These are phyloP conservation scores for Nudaria mundana DNA, from an alignment of 2,888 invertebrate genomes.

Conservation along the genomic window DNA sequence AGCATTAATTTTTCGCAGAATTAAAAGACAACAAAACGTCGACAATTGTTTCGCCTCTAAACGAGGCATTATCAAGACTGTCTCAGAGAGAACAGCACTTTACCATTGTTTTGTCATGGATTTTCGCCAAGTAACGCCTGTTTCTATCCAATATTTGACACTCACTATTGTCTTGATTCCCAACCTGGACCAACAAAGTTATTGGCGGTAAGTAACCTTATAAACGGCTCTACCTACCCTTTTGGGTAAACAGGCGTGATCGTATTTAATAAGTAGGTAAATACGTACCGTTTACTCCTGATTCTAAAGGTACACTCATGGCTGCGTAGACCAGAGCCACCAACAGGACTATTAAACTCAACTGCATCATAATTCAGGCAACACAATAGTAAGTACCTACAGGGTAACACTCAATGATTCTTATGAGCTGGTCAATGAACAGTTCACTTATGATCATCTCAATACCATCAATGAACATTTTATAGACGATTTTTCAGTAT, in stretches of 20 bases:
- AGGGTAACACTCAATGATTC: conserved; percentile 1
- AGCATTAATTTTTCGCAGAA: too few relatives aligned
- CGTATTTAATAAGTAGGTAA: background rate
- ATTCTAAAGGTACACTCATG: conserved; percentile 41
- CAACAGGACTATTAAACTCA: conserved; percentile 32
- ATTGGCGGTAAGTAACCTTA: too few relatives aligned
- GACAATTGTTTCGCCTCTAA: too few relatives aligned
- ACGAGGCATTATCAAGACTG: too few relatives aligned
- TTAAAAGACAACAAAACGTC: too few relatives aligned
- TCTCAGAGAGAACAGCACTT: too few relatives aligned
- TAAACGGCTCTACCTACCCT: background rate
- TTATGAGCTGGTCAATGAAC: background rate
- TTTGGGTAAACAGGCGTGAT: too few relatives aligned
- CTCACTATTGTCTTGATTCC: too few relatives aligned
- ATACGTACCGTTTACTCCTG: conserved; percentile 31
- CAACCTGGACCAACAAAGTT: too few relatives aligned
- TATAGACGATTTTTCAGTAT: conserved; percentile 23
- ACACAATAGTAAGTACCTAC: background rate
- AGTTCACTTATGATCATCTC: conserved; percentile 7
- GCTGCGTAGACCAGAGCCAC: conserved; percentile 32
- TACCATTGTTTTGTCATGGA: too few relatives aligned
- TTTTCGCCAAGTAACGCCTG: too few relatives aligned
- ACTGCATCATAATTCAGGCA: conserved; percentile 24
- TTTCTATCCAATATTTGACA: too few relatives aligned
- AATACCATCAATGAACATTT: conserved; percentile 11